Conservation (phyloP, 2,113 vertebrate species). For the Odocoileus hemionus region DNA sequence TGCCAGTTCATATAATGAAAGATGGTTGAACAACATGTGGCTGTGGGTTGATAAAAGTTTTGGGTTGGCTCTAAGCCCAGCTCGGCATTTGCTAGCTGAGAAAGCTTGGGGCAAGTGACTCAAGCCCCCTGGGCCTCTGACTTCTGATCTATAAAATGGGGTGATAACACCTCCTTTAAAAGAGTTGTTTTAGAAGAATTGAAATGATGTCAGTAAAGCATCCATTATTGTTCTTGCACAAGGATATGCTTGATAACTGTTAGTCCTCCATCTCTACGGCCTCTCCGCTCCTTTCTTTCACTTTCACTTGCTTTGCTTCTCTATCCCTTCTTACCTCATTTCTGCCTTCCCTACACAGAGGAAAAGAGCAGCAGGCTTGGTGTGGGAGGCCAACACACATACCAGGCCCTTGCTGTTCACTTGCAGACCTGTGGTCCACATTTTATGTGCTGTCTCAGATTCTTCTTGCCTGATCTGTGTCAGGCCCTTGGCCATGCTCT, state of each 20-base stretch:
- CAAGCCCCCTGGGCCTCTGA: neutral
- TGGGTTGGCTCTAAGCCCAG: neutral
- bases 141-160: neutral
- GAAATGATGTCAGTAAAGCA: neutral
- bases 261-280: no score
- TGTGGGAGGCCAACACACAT: fast-evolving
- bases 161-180: neutral
- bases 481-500: neutral
- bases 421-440: neutral
- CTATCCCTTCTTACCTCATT: neutral
- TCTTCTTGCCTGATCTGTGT: neutral
- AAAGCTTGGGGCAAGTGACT: neutral
- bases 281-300: neutral
- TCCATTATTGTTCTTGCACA: neutral
- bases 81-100: neutral
- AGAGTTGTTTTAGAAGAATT: neutral
- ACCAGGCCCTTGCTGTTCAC: neutral
- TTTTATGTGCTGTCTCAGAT: neutral
- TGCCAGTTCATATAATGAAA: neutral
- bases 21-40: neutral
- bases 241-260: neutral
- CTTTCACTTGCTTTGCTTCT: neutral
- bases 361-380: neutral
- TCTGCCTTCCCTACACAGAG: neutral
- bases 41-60: neutral